Evolutionary conservation across 2,888 invertebrate species (phyloP).

Genomic region (Choreutis nemorana): DNA sequence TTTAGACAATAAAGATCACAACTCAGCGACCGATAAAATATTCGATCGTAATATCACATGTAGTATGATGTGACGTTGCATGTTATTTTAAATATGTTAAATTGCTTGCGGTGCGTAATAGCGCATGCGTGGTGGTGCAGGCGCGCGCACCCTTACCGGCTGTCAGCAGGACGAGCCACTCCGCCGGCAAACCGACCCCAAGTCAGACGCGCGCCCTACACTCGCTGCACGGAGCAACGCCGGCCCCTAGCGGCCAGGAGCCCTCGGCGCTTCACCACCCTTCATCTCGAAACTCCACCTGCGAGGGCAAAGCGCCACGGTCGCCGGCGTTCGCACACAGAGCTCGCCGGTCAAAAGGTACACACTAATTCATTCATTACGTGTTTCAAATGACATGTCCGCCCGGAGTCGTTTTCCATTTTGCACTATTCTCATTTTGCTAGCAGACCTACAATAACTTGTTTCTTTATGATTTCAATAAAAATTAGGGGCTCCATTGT

Average conservation of each 20-base stretch:
- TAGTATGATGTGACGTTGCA: conserved; percentile 18
- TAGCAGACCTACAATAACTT: no score
- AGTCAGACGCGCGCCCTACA: conserved; percentile 50
- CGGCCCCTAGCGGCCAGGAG: conserved; percentile 61
- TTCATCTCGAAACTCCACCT: conserved; percentile 26
- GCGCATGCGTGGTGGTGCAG: conserved; percentile 50
- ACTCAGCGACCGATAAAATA: no score
- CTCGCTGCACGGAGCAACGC: conserved; percentile 53
- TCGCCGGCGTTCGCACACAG: conserved; percentile 53
- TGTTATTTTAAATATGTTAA: conserved; percentile 23
- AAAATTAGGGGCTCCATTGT: no score
- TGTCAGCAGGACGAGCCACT: conserved; percentile 37
- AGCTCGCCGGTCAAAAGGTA: conserved; percentile 56
- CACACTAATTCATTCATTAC: conserved; percentile 14
- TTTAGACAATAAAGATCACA: no score
- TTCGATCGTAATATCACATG: conserved; percentile 25
- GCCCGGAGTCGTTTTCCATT: conserved; percentile 31
- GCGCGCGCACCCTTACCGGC: conserved; percentile 36
- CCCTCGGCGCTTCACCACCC: conserved; percentile 51
- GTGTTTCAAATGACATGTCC: conserved; percentile 27
- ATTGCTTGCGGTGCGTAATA: conserved; percentile 10
- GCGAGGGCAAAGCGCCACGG: conserved; percentile 35
- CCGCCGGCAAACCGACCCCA: conserved; percentile 55
- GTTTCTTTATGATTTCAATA: no score
- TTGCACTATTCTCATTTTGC: no score